Conservation (phyloP, 2,797 vertebrate genomes). For the Microcaecilia unicolor region DNA sequence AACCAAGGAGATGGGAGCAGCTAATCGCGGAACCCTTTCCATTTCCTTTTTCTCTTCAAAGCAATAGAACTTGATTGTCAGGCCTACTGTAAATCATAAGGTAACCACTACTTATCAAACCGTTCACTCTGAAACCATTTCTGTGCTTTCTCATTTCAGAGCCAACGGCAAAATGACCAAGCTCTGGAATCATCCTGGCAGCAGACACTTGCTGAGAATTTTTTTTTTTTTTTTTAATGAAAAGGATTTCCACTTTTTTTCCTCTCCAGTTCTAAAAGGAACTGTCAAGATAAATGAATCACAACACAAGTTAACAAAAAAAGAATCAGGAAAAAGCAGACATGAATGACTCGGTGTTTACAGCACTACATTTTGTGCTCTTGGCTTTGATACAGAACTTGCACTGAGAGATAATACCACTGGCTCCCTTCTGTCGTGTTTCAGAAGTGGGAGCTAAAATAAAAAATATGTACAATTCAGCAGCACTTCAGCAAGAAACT, state of each 20-base stretch:
- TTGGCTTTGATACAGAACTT: no score
- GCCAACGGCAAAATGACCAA: conserved; percentile 59
- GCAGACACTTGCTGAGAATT: conserved; percentile 28
- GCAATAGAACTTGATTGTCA: conserved; percentile 46
- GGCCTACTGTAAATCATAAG: conserved; percentile 62
- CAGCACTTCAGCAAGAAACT: no score
- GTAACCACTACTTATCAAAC: conserved; percentile 67
- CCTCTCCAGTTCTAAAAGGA: conserved; percentile 23
- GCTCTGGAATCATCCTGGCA: conserved; percentile 45
- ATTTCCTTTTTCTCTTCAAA: conserved; percentile 47
- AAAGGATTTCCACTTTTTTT: conserved; percentile 32
- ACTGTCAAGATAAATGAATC: conserved; percentile 23
- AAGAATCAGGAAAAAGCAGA: neutral
- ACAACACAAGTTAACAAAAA: neutral
- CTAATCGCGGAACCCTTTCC: conserved; percentile 30
- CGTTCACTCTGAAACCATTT: conserved; percentile 57
- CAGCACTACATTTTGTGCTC: no score
- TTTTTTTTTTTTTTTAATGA: conserved; percentile 15
- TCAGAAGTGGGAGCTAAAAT: no score
- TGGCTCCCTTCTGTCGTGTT: no score
- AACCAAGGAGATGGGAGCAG: conserved; percentile 21
- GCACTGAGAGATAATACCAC: no score
- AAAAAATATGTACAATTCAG: no score
- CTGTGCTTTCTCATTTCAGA: conserved; percentile 67
- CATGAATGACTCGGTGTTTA: neutral